phyloP scores from a whole-genome alignment of 1,140 invertebrate genomes.

The Portunus trituberculatus region DNA sequence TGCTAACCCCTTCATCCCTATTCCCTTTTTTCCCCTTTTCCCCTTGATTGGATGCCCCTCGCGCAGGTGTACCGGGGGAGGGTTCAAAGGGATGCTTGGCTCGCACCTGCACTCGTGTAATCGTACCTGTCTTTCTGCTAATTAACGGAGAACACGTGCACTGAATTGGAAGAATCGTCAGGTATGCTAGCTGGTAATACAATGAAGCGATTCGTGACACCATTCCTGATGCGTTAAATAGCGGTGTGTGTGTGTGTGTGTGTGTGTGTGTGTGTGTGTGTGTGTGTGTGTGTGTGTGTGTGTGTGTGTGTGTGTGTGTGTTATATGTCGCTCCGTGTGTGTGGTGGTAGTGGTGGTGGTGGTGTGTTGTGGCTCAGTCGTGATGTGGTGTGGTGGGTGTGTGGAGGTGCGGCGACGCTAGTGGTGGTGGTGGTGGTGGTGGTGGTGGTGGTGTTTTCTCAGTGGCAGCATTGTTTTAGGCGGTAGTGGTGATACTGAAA shows the following conservation, averaged over 20 bases:
- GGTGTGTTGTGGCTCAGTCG: slow-evolving; percentile 8
- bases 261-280: slow-evolving; percentile 11
- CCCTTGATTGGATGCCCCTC: background rate
- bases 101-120: background rate
- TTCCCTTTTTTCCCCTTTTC: background rate
- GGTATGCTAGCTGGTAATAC: background rate
- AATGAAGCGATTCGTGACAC: background rate
- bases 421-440: background rate
- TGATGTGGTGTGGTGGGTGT: slow-evolving; percentile 8
- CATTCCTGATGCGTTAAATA: background rate
- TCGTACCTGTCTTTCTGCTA: background rate
- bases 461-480: background rate
- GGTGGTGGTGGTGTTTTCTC: background rate
- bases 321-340: too few species aligned
- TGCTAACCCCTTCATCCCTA: background rate
- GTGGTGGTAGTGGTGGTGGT: background rate
- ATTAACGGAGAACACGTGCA: background rate
- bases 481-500: background rate
- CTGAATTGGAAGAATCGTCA: background rate
- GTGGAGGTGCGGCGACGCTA: background rate
- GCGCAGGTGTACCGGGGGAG: background rate
- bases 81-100: background rate
- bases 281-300: background rate
- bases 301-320: background rate
- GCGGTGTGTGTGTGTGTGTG: background rate